Evolutionary conservation across 2,113 vertebrate species (phyloP).

Genomic region (Microcebus jonahi): DNA sequence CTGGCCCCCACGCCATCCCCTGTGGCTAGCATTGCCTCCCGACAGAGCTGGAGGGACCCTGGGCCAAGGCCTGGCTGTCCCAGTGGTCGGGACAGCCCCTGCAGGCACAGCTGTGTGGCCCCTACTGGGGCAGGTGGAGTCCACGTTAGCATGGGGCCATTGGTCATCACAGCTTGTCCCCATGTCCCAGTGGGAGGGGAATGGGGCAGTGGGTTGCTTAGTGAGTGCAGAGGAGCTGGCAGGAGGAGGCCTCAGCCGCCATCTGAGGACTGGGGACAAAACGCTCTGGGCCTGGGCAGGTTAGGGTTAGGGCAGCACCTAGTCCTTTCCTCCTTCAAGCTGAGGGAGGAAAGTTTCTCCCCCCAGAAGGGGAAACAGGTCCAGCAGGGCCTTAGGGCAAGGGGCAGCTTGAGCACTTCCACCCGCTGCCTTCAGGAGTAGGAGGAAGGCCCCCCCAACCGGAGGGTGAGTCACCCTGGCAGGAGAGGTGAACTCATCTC

Average conservation of each 20-base stretch:
- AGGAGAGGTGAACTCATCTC: background rate
- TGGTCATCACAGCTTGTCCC: background rate
- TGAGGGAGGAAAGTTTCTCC: background rate
- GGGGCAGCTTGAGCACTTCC: background rate
- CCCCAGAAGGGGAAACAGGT: background rate
- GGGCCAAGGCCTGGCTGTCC: background rate
- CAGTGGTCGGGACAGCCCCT: background rate
- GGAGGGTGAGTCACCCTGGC: background rate
- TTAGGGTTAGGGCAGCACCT: no score
- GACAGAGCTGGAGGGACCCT: background rate
- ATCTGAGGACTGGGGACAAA: background rate
- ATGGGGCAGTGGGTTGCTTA: no score
- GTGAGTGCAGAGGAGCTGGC: no score
- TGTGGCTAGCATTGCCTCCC: background rate
- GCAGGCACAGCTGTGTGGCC: background rate
- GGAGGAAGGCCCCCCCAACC: no score
- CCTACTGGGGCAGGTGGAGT: background rate
- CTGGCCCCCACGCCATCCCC: background rate
- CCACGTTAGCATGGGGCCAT: fast-evolving
- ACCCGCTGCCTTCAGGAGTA: fast-evolving
- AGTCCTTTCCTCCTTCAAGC: background rate
- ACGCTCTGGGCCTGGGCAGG: background rate
- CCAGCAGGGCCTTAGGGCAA: background rate
- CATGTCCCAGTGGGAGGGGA: no score
- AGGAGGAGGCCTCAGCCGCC: background rate